Conservation (phyloP, 2,888 invertebrate species). For the Phaedon cochleariae region DNA sequence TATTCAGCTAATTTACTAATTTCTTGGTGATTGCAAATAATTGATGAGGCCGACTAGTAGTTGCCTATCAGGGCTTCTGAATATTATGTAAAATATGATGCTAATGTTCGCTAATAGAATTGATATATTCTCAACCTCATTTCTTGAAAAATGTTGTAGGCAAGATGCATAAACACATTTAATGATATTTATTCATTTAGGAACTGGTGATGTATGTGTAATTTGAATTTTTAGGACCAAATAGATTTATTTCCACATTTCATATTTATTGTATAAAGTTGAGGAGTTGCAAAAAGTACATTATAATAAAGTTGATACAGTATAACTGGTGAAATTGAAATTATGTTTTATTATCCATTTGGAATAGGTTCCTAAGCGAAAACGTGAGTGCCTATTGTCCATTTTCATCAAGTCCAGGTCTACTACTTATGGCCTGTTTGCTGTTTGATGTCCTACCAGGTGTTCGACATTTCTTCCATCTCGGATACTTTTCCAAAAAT, state of each 20-base stretch:
- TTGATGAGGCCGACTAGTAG: no score
- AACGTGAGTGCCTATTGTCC: no score
- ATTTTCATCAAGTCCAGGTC: no score
- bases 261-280: constrained; percentile 51
- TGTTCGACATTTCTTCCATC: no score
- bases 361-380: no score
- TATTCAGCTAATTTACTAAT: background rate
- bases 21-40: background rate
- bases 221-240: constrained; percentile 58
- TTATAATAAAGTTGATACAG: constrained; percentile 44
- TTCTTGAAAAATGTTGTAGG: background rate
- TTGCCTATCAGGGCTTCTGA: no score
- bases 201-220: constrained; percentile 49
- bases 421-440: no score
- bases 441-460: no score
- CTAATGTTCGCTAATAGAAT: background rate
- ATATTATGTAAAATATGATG: no score
- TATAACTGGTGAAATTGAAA: constrained; percentile 29
- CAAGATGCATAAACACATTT: constrained; percentile 11
- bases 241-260: constrained; percentile 54
- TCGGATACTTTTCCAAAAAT: no score
- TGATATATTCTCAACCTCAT: no score
- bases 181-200: constrained; percentile 32
- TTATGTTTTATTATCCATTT: background rate
- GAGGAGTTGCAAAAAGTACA: constrained; percentile 37